phyloP scores from a whole-genome alignment of 2,888 invertebrate genomes.

The Brachypalpus laphriformis region DNA sequence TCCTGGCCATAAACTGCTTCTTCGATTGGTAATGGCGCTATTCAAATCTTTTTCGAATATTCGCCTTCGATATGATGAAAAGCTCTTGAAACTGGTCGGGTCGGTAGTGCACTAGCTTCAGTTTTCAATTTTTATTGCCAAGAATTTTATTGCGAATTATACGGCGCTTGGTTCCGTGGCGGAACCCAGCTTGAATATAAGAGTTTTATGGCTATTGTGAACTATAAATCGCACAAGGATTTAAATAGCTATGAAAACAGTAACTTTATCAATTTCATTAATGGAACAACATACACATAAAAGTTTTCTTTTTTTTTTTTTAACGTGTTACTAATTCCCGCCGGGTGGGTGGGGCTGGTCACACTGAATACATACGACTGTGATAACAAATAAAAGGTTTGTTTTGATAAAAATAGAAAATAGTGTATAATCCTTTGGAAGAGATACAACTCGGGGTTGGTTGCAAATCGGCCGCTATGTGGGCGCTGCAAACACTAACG shows the following conservation, averaged over 20 bases:
- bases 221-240: constrained; percentile 73
- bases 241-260: constrained; percentile 67
- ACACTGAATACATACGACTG: constrained; percentile 4
- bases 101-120: constrained; percentile 6
- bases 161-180: constrained; percentile 66
- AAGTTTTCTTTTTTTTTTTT: neutral
- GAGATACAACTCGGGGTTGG: constrained; percentile 18
- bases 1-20: constrained; percentile 61
- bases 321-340: constrained; percentile 61
- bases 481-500: constrained; percentile 5
- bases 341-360: constrained; percentile 24
- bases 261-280: constrained; percentile 74
- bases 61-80: constrained; percentile 53
- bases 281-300: constrained; percentile 54
- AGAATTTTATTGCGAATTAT: constrained; percentile 73
- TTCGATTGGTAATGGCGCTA: constrained; percentile 73
- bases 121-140: constrained; percentile 65
- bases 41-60: constrained; percentile 73
- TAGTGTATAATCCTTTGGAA: constrained; percentile 37
- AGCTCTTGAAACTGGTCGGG: neutral
- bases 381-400: constrained; percentile 27
- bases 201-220: constrained; percentile 62
- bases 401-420: constrained; percentile 26
- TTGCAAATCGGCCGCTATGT: neutral
- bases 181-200: constrained; percentile 41